phyloP scores from a whole-genome alignment of 2,797 vertebrate species.

The Gymnocypris eckloni region DNA sequence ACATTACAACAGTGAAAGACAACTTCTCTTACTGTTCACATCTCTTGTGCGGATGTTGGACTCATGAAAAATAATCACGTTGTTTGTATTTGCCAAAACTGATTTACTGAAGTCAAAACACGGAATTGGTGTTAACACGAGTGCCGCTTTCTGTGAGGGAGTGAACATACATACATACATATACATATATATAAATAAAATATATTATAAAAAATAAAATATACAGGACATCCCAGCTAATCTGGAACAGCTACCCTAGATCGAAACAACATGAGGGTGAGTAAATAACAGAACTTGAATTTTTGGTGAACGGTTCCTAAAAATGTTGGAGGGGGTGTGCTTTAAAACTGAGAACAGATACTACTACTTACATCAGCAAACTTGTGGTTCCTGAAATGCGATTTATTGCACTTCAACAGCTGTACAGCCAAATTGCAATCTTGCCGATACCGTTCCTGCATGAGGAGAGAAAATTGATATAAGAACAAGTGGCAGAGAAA shows the following conservation, averaged over 20 bases:
- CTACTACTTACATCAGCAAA: conserved; percentile 91
- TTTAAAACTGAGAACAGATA: neutral
- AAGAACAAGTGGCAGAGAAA: neutral
- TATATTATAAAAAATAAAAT: too few relatives aligned
- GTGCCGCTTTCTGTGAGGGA: too few relatives aligned
- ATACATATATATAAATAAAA: too few relatives aligned
- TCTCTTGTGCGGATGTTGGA: too few relatives aligned
- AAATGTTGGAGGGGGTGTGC: neutral
- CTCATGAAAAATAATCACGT: too few relatives aligned
- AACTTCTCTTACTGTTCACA: too few relatives aligned
- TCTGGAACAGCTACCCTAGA: neutral
- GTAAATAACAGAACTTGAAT: neutral
- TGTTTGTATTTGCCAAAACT: too few relatives aligned
- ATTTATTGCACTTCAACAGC: conserved; percentile 98
- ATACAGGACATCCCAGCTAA: too few relatives aligned
- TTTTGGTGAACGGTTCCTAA: neutral
- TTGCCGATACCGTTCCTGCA: conserved; percentile 93
- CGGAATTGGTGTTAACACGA: too few relatives aligned
- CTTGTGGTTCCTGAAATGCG: conserved; percentile 98
- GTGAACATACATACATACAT: too few relatives aligned
- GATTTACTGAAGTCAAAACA: too few relatives aligned
- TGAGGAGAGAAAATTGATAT: neutral
- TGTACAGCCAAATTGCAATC: conserved; percentile 97
- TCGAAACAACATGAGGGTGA: neutral
- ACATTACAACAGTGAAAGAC: too few relatives aligned